phyloP scores from a whole-genome alignment of 2,888 invertebrate genomes.

The Lamellibrachia satsuma region DNA sequence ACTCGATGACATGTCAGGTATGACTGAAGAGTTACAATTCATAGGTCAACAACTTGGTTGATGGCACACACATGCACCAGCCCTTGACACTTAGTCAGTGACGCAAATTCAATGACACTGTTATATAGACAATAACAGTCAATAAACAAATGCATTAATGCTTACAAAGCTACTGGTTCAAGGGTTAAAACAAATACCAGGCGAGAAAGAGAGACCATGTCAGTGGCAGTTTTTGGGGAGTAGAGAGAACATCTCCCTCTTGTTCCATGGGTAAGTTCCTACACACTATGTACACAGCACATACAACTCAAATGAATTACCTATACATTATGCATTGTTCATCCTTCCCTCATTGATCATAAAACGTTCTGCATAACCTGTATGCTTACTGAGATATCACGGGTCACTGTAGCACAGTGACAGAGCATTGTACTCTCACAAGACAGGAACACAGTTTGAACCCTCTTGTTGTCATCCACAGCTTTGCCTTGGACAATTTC shows the following conservation, averaged over 20 bases:
- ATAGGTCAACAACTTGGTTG: not conserved
- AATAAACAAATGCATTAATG: not conserved
- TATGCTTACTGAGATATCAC: not conserved
- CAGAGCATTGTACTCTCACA: not conserved
- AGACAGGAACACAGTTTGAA: not conserved
- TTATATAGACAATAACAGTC: not conserved
- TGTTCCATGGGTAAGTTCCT: not conserved
- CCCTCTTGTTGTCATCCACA: not conserved
- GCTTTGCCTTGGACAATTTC: not conserved
- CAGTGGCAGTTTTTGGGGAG: not conserved
- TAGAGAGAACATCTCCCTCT: not conserved
- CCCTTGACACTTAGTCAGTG: not conserved
- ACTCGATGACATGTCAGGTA: not conserved
- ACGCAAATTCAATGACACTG: not conserved
- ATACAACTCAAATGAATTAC: not conserved
- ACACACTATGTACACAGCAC: not conserved
- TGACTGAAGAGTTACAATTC: not conserved
- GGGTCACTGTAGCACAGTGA: not conserved
- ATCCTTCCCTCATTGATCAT: not conserved
- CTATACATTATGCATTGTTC: not conserved
- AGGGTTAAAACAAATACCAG: not conserved
- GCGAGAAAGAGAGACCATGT: not conserved
- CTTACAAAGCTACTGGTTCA: not conserved
- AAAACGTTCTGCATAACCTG: not conserved
- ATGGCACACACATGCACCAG: not conserved